Evolutionary conservation across 2,888 invertebrate species (phyloP).

Genomic region (Helobdella robusta): DNA sequence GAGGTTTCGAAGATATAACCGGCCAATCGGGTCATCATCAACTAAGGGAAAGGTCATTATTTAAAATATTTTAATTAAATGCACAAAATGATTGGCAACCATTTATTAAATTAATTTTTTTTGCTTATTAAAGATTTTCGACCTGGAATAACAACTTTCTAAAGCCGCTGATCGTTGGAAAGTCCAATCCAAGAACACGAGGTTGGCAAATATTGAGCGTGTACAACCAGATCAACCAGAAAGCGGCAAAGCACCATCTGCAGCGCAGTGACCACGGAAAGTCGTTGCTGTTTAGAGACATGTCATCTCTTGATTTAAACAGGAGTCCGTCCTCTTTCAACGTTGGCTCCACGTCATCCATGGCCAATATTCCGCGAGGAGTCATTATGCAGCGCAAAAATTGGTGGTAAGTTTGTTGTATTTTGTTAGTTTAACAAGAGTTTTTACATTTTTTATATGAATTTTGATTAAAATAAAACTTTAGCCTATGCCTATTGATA

Average conservation of each 20-base stretch:
- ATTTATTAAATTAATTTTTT: not conserved
- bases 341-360: not conserved
- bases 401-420: constrained; percentile 20
- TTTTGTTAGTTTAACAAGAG: no score
- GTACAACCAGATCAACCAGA: constrained; percentile 59
- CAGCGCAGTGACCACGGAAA: not conserved
- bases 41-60: constrained; percentile 36
- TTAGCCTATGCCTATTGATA: no score
- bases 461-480: no score
- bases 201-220: constrained; percentile 32
- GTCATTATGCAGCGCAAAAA: not conserved
- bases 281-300: constrained; percentile 9
- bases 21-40: constrained; percentile 49
- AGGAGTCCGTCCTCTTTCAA: constrained; percentile 10
- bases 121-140: constrained; percentile 61
- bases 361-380: not conserved
- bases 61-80: not conserved
- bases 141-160: constrained; percentile 87
- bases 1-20: constrained; percentile 52
- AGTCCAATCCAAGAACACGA: constrained; percentile 55
- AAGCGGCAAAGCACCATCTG: constrained; percentile 56
- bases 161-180: constrained; percentile 72
- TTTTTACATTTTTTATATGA: no score
- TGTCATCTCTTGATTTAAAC: constrained; percentile 20
- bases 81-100: not conserved